phyloP scores from a whole-genome alignment of 2,113 vertebrate species.

The Plecotus auritus region DNA sequence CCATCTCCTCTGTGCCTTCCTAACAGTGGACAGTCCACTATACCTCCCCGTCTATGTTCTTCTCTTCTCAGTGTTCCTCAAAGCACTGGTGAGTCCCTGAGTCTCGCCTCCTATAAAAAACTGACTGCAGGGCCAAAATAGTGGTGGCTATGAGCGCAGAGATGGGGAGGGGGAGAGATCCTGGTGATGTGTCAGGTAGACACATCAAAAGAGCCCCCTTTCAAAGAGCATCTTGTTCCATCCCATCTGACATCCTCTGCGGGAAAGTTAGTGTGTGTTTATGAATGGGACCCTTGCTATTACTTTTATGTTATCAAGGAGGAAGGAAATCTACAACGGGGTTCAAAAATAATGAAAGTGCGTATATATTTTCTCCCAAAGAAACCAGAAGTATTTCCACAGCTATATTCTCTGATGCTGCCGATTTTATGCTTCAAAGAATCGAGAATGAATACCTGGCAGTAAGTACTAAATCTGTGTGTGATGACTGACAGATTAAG shows the following conservation, averaged over 20 bases:
- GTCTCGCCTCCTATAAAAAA: neutral
- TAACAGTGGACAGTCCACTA: neutral
- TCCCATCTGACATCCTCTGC: neutral
- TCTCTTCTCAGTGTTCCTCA: neutral
- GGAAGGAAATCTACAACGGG: neutral
- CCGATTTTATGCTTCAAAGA: constrained; percentile 76
- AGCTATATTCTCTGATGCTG: constrained; percentile 51
- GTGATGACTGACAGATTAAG: constrained; percentile 78
- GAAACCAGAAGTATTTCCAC: constrained; percentile 56
- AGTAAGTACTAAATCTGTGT: constrained; percentile 75
- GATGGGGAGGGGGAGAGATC: neutral
- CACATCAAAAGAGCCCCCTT: neutral
- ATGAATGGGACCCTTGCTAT: constrained; percentile 32
- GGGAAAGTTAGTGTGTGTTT: constrained; percentile 10
- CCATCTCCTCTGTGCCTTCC: neutral
- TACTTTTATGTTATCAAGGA: neutral
- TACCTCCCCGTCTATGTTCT: neutral
- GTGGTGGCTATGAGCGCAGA: too few species aligned
- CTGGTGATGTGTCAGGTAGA: neutral
- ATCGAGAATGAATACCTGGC: constrained; percentile 70
- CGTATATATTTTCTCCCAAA: constrained; percentile 32
- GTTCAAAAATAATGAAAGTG: constrained; percentile 50
- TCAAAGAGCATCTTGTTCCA: neutral
- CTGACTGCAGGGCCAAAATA: neutral
- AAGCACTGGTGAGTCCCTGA: neutral